These are phyloP conservation scores for Ptyas mucosa DNA, from an alignment of 2,113 vertebrate species.

Conservation along the genomic window DNA sequence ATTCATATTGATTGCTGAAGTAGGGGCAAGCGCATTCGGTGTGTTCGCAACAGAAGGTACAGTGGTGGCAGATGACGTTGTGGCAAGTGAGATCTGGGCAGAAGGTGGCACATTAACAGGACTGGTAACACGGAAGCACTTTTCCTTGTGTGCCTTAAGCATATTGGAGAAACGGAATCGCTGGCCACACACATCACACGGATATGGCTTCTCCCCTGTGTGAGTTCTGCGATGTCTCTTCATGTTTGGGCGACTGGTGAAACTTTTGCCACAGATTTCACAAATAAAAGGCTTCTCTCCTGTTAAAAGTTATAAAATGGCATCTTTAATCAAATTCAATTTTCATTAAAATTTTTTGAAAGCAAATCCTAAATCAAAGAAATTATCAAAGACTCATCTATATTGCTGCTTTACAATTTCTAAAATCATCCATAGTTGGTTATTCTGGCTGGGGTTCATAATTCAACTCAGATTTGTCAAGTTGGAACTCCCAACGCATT, in stretches of 20 bases:
- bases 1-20: constrained; percentile 62
- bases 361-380: background rate
- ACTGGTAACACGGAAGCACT: constrained; percentile 95
- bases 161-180: constrained; percentile 99
- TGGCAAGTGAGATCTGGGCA: constrained; percentile 74
- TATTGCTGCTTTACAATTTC: background rate
- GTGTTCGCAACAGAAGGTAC: constrained; percentile 62
- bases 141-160: constrained; percentile 97
- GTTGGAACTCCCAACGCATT: background rate
- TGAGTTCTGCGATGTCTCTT: constrained; percentile 94
- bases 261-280: constrained; percentile 98
- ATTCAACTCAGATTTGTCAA: background rate
- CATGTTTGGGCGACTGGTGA: constrained; percentile 98
- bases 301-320: constrained; percentile 51
- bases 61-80: constrained; percentile 73
- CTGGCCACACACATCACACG: constrained; percentile 93
- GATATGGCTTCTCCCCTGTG: constrained; percentile 97
- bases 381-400: background rate
- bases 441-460: background rate
- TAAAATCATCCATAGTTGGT: background rate
- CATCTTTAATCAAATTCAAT: background rate
- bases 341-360: background rate
- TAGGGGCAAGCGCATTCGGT: constrained; percentile 62
- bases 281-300: constrained; percentile 99
- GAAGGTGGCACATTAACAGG: constrained; percentile 80